These are phyloP conservation scores for Montipora capitata DNA, from an alignment of 92 coral and sea anemone genomes.

Conservation along the genomic window DNA sequence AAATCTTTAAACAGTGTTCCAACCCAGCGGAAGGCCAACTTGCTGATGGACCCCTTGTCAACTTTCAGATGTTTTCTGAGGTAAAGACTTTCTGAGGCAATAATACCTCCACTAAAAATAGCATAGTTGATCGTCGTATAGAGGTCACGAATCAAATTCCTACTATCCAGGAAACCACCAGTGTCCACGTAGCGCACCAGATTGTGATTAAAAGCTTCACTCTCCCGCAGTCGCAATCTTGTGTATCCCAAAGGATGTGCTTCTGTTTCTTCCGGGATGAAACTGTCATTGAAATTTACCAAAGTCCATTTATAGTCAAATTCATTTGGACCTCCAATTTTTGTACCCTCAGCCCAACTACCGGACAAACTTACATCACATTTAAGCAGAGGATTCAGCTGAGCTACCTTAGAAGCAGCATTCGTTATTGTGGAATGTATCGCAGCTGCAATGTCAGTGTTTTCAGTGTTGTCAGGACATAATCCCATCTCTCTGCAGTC, in stretches of 20 bases:
- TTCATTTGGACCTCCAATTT: conserved; percentile 64
- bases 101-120: conserved; percentile 59
- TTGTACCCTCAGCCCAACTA: conserved; percentile 70
- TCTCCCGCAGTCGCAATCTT: conserved; percentile 59
- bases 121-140: conserved; percentile 62
- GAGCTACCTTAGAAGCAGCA: conserved; percentile 66
- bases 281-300: conserved; percentile 54
- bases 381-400: conserved; percentile 66
- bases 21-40: conserved; percentile 70
- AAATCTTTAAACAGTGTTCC: conserved; percentile 67
- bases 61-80: conserved; percentile 68
- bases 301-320: conserved; percentile 65
- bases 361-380: conserved; percentile 62
- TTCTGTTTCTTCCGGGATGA: conserved; percentile 65
- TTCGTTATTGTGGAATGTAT: conserved; percentile 59
- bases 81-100: conserved; percentile 57
- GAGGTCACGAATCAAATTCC: conserved; percentile 69
- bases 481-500: conserved; percentile 70
- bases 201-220: conserved; percentile 53
- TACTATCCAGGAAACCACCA: conserved; percentile 62
- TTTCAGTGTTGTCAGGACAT: conserved; percentile 52
- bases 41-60: conserved; percentile 70
- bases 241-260: conserved; percentile 60
- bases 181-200: conserved; percentile 61
- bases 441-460: conserved; percentile 64